These are phyloP conservation scores for Gallinago paraguaiae DNA, from an alignment of 2,113 vertebrate genomes.

Conservation along the genomic window DNA sequence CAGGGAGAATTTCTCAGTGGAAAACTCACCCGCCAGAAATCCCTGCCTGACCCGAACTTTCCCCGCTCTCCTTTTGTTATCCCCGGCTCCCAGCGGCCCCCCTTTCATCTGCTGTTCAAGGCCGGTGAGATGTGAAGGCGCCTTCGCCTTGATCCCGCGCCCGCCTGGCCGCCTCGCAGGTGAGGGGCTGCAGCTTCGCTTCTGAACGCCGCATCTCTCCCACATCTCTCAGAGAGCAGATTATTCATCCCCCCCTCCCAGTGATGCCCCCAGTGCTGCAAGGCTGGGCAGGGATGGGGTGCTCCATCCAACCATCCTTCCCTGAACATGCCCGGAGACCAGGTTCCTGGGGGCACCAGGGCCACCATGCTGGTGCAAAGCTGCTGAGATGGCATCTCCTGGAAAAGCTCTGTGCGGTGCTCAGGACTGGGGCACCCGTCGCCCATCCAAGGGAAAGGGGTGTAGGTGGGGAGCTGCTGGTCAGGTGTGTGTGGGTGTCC, in stretches of 20 bases:
- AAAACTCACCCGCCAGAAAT: constrained; percentile 46
- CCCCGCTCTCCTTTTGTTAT: not conserved
- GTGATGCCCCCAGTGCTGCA: not conserved
- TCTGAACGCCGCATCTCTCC: not conserved
- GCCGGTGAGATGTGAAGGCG: constrained; percentile 22
- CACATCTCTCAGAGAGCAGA: not conserved
- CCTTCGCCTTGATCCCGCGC: constrained; percentile 38
- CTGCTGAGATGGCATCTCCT: not conserved
- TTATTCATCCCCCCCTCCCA: not conserved
- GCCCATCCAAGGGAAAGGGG: not conserved
- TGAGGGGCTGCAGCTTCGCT: not conserved
- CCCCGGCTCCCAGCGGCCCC: constrained; percentile 26
- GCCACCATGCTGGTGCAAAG: not conserved
- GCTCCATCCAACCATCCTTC: not conserved
- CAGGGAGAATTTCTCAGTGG: constrained; percentile 55
- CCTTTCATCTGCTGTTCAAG: constrained; percentile 61
- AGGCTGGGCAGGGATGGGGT: not conserved
- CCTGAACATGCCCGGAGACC: fast-evolving
- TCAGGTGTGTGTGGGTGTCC: fast-evolving
- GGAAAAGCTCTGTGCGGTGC: not conserved
- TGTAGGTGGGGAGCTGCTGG: not conserved
- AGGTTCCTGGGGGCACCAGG: not conserved
- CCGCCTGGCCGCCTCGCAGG: not conserved
- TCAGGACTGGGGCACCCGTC: not conserved
- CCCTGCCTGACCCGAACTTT: constrained; percentile 68